Conservation (phyloP, 2,888 invertebrate species). For the Clivina fossor region DNA sequence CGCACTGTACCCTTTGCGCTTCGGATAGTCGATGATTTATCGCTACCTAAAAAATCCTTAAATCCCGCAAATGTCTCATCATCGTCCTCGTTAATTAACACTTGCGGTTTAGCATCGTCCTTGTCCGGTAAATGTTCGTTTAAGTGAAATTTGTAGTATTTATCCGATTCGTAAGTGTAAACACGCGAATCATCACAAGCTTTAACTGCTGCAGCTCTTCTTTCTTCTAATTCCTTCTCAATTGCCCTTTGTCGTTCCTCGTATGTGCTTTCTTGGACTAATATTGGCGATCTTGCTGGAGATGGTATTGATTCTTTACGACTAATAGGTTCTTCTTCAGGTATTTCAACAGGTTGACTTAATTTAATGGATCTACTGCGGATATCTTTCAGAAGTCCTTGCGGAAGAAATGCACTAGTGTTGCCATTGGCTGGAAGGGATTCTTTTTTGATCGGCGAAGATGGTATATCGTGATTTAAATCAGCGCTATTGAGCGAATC, state of each 20-base stretch:
- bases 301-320: background rate
- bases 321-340: conserved; percentile 5
- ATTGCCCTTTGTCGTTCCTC: conserved; percentile 64
- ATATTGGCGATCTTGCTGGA: conserved; percentile 43
- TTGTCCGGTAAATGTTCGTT: conserved; percentile 67
- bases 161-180: conserved; percentile 71
- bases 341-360: conserved; percentile 53
- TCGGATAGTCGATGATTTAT: conserved; percentile 75
- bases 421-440: conserved; percentile 45
- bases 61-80: conserved; percentile 79
- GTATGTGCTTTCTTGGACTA: conserved; percentile 69
- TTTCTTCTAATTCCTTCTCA: conserved; percentile 42
- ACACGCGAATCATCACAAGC: conserved; percentile 54
- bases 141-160: conserved; percentile 80
- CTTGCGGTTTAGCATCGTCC: conserved; percentile 50
- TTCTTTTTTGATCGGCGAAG: conserved; percentile 48
- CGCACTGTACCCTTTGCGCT: conserved; percentile 92
- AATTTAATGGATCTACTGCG: conserved; percentile 64
- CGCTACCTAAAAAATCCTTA: conserved; percentile 68
- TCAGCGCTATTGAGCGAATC: conserved; percentile 79
- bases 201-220: conserved; percentile 35
- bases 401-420: conserved; percentile 62
- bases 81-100: conserved; percentile 50
- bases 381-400: conserved; percentile 69
- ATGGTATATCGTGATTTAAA: conserved; percentile 52